These are phyloP conservation scores for Apodemia hepburni DNA, from an alignment of 2,888 invertebrate species.

Conservation along the genomic window DNA sequence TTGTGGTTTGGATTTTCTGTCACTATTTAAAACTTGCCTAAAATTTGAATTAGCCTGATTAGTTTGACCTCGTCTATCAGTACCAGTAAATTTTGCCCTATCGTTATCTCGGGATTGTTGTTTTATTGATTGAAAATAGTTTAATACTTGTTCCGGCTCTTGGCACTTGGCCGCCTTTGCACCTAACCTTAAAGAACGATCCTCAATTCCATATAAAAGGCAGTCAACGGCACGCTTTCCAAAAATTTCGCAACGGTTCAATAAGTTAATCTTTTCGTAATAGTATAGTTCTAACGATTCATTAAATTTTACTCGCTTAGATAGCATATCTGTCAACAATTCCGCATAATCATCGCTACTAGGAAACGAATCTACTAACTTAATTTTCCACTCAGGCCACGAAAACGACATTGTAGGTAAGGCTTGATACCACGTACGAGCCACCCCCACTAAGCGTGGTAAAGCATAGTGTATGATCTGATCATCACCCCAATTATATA, in stretches of 20 bases:
- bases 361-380: constrained; percentile 32
- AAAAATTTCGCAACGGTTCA: constrained; percentile 32
- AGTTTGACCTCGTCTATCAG: constrained; percentile 3
- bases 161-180: constrained; percentile 23
- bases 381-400: constrained; percentile 33
- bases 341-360: constrained; percentile 30
- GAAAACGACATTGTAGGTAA: constrained; percentile 28
- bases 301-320: constrained; percentile 22
- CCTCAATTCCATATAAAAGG: constrained; percentile 32
- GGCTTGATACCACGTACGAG: constrained; percentile 32
- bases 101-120: constrained; percentile 25
- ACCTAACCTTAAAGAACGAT: constrained; percentile 30
- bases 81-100: not conserved
- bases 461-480: constrained; percentile 34
- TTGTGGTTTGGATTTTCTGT: not conserved
- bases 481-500: constrained; percentile 32
- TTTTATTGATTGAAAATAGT: constrained; percentile 18
- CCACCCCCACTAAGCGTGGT: constrained; percentile 31
- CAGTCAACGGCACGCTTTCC: constrained; percentile 34
- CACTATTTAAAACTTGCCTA: not conserved
- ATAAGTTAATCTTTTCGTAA: constrained; percentile 32
- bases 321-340: constrained; percentile 33
- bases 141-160: constrained; percentile 16
- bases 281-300: constrained; percentile 33
- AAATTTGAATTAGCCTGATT: not conserved